Base-by-base conservation (phyloP, 2,113 vertebrate species). In the Chitala chitala region DNA sequence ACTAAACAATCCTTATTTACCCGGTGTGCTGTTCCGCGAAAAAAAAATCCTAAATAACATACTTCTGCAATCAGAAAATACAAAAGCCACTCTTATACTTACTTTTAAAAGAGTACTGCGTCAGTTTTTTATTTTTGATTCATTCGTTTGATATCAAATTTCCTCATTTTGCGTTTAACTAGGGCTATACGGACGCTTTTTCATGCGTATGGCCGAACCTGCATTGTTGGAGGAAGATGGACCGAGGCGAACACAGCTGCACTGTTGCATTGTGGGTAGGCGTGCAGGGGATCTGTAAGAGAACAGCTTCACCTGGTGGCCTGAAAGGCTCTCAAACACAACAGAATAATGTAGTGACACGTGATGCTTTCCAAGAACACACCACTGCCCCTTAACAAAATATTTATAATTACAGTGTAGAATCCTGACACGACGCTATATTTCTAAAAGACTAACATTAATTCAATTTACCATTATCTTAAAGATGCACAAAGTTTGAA, bases 261-360 rank as follows among this genome's bases (percentile, higher is more conserved):
- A 31, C 82, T 79, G 71, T 74, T 31, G 88, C 78, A 87, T 82
- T 79, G n/a, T 87, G 89, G 89, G 89, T 83, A 59, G 5, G 50
- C 48, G 78, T 75, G 31, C 1, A 5, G 2, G 0, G 8, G 6
- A 71, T 73, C 55, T 38, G 58, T 31, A n/a, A 50, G 53, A 4
- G 46, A 68, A 65, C 10, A 0, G 75, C 81, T 3, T 26, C 80
- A 77, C 73, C 87, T 83, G 40, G 64, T 77, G 87, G 46, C 8
- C 40, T 46, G 53, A 2, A 17, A 22, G 17, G n/a, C 17, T 3
- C 4, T n/a, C 3, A 12, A 12, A 46, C 5, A 26, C 6, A 2
- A 8, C 59, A 63, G 17, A 8, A 20, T 36, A 63, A 63, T 29
- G 3, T 63, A 9, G 12, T 54, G 51, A 36, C 20, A 63, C 31